Base-by-base conservation (phyloP, 2,797 vertebrate genomes). In the Tadarida brasiliensis region DNA sequence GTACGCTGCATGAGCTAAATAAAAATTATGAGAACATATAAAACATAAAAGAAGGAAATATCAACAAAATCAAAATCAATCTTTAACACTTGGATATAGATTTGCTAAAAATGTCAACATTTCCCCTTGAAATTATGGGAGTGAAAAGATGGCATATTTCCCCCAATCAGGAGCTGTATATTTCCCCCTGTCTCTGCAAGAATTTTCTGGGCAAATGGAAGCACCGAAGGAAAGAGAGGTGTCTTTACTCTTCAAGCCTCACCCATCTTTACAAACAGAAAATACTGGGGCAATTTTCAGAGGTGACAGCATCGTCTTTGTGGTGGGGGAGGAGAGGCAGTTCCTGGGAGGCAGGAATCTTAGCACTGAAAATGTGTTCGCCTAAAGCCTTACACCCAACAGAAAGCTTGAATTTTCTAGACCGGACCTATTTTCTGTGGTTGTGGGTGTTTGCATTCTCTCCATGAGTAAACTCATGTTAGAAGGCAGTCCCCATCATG, bases 401-500 rank as follows among this genome's bases (percentile, higher is more conserved):
- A 39, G 47, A 86, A 49, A 28, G 5, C 26, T 8, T 28, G 16
- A 1, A 33, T 73, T 87, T 73, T 65, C 47, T 73, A 19, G 47
- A 81, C 14, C 44, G 63, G 63, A 56, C 24, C 54, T 33, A 4
- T 47, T 56, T 59, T 44, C 74, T 59, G 17, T n/a, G 22, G 70
- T 24, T 74, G 56, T 61, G 51, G 24, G 4, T 89, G 14, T 67
- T 76, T 28, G 17, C n/a, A 56, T 56, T 86, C 44, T 80, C 47
- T 90, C 33, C 17, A 74, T 11, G 56, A 83, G 28, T 91, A 94
- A 91, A 96, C 44, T 92, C 11, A n/a, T 39, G 11, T 49, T 80
- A 61, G 68, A 95, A 96, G n/a, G 20, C 54, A 90, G 35, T 63
- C 35, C 33, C 83, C 88, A 87, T 90, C 63, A 88, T 65, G 33